Evolutionary conservation across 2,113 vertebrate species (phyloP), one percentile per base, ranked within the genome.

Genomic region (Glareola pratincola): DNA sequence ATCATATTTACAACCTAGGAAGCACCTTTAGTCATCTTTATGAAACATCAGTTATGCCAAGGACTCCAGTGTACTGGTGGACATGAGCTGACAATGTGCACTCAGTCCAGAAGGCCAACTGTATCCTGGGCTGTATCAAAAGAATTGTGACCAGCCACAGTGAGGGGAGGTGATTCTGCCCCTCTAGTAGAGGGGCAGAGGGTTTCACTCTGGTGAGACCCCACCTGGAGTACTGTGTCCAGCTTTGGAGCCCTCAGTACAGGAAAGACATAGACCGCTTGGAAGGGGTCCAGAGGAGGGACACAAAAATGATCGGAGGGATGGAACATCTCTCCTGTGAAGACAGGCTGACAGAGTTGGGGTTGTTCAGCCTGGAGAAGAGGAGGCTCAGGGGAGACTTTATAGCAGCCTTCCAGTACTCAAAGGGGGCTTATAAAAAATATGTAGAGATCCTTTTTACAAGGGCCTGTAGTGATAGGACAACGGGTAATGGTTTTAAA

Each of bases 31-130:
- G 9, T 4, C 9, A 75, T 29, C 23, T 84, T 63, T 41, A 71
- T 30, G 5, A 73, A 48, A 17, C 27, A 73, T 11, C 63, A 80
- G 48, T 12, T 36, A n/a, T 59, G 17, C 26, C 63, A 29, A 80
- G n/a, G n/a, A 68, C 16, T 29, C 63, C 16, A 6, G 30, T 4
- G 32, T 59, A 48, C 6, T 0, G 0, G 16, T 39, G 37, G 32
- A 76, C 7, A 7, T 14, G 34, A 82, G 12, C 23, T 0, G 0
- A 12, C 26, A 79, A 56, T 6, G 8, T 4, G 50, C 1, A 5
- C 8, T 47, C 3, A 71, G 67, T 27, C 67, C 30, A 89, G 34
- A 91, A 74, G 16, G 23, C 9, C 50, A 85, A 6, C 6, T 1
- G 1, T 20, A 57, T 14, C 10, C 1, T 1, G 11, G 43, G 21